Base-by-base conservation (phyloP, 1,140 invertebrate genomes). In the Solenopsis fugax region DNA sequence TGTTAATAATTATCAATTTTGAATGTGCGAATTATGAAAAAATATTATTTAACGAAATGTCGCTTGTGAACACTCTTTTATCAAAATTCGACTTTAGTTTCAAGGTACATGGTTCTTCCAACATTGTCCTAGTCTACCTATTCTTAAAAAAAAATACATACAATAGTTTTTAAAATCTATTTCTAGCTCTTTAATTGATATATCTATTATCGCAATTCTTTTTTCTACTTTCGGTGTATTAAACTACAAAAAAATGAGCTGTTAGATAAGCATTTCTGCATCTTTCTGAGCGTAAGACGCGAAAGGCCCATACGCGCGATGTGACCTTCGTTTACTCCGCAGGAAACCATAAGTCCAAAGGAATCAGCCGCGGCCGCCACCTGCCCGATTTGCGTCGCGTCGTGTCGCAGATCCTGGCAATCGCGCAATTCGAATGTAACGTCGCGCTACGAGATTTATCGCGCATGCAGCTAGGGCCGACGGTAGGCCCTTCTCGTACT, bases 401-500 rank as follows among this genome's bases (percentile, higher is more conserved):
- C 37, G 50, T 21, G 37, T 41, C 71, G 18, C 45, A 52, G 37
- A 60, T 58, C 10, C 7, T 12, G 62, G n/a, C 34, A 67, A 64
- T 73, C 72, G 62, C 58, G 60, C 75, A 75, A 87, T 88, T 89
- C 88, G 84, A 69, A 87, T 87, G 67, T 87, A 87, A 69, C 65
- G 45, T 69, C 52, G 86, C 85, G 12, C 41, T 65, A 72, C 56
- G 80, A 93, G 93, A 93, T 94, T 93, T 92, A 94, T 93, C 90
- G 88, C 64, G 52, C 58, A 65, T 60, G 34, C 58, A 67, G 54
- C 60, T 18, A 72, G 86, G 60, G 80, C 86, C 73, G 54, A 45
- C 85, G 16, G 77, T 82, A 50, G 60, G 62, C 88, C 82, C 91
- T 71, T 45, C 50, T 92, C 91, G 93, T 93, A 93, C 91, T 88